Evolutionary conservation across 2,888 invertebrate species (phyloP).

Genomic region (Troglohyphantes excavatus): DNA sequence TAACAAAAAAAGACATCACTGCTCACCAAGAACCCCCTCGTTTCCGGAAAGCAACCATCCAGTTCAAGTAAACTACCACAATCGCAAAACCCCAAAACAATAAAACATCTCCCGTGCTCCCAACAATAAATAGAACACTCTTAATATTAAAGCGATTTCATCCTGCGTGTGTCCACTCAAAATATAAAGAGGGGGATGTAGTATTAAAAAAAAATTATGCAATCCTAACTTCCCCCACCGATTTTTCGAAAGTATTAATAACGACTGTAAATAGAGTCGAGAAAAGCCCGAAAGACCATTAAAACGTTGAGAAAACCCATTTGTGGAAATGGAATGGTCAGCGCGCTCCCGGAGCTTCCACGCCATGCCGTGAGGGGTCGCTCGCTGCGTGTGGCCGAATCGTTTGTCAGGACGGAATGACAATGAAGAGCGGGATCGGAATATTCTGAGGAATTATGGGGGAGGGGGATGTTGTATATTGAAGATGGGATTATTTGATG

Average conservation of each 20-base stretch:
- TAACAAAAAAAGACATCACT: not conserved
- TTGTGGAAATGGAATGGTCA: conserved; percentile 39
- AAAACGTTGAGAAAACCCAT: conserved; percentile 43
- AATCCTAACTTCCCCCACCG: conserved; percentile 20
- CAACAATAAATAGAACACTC: conserved; percentile 33
- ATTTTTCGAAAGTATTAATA: conserved; percentile 60
- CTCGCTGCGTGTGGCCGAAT: conserved; percentile 52
- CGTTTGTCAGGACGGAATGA: conserved; percentile 65
- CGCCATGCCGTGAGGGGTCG: conserved; percentile 50
- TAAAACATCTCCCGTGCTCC: conserved; percentile 6
- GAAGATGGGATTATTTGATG: not conserved
- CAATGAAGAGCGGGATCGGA: conserved; percentile 21
- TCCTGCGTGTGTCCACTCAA: conserved; percentile 31
- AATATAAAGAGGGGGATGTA: conserved; percentile 16
- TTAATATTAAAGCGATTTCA: conserved; percentile 34
- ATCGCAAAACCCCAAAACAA: conserved; percentile 1
- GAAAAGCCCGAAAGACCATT: conserved; percentile 66
- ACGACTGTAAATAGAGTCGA: conserved; percentile 38
- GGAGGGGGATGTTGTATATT: not conserved
- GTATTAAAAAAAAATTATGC: conserved; percentile 78
- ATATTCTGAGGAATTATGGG: not conserved
- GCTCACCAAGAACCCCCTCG: not conserved
- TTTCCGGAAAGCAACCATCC: not conserved
- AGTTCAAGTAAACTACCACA: conserved; percentile 3
- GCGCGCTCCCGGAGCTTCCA: conserved; percentile 34